Evolutionary conservation across 2,888 invertebrate genomes (phyloP), one percentile per base, ranked within the genome.

Genomic region (Dynastes tityus): DNA sequence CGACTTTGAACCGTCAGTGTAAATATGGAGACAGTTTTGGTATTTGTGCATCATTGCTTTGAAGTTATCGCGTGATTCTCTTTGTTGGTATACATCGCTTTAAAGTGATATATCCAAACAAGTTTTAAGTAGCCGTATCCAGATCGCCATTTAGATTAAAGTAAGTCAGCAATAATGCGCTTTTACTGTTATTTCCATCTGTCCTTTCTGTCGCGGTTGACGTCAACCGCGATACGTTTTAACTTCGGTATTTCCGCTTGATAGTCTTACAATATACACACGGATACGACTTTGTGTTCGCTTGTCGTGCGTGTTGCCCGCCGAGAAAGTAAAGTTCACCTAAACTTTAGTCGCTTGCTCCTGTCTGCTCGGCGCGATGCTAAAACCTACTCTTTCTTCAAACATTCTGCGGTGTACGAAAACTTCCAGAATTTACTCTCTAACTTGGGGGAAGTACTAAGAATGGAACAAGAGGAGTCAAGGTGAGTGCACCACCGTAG

Each of bases 401-500:
- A 64, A 64, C 32, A 64, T 37, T 64, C 13, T 64, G 64, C 37
- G 64, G 64, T 32, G 37, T n/a, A 37, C 32, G 32, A 29, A 64
- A 64, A 64, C 64, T 64, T 64, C 32, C 3, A 64, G 11, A 64
- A 37, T 64, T 64, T 64, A 64, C 64, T 27, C 29, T 63, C 63
- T 9, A 64, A 64, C 64, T 27, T n/a, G 5, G 37, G 29, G 11
- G 37, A n/a, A 64, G 45, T 45, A 45, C 8, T 1, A 45, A 11
- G 45, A 45, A 11, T 1, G 9, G 64, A 32, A 37, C 37, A 64
- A 32, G 64, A 8, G n/a, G 22, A n/a, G 55, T 13, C 29, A 37
- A 64, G 64, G 64, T 64, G 64, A 32, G n/a, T 29, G 32, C 45
- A 45, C 22, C 45, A 11, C 8, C 11, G 32, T 64, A 37, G 37